Evolutionary conservation across 2,888 invertebrate genomes (phyloP).

Genomic region (Bombylius major): DNA sequence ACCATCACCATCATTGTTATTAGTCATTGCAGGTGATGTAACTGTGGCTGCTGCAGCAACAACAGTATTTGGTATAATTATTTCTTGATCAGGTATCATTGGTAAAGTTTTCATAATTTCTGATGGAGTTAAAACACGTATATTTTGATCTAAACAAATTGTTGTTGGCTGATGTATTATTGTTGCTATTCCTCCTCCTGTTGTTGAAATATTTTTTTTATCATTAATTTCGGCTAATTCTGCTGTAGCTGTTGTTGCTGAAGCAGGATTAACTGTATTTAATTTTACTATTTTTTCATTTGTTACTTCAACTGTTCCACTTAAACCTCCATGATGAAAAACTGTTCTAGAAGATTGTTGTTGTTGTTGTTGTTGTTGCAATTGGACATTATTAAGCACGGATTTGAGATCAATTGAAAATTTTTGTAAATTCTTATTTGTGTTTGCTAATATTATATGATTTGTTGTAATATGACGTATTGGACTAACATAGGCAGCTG

Average conservation of each 20-base stretch:
- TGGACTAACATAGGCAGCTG: neutral
- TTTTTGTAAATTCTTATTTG: neutral
- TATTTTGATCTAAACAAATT: slow-evolving; percentile 53
- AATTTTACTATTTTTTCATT: neutral
- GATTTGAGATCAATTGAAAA: neutral
- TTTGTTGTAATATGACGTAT: slow-evolving; percentile 3
- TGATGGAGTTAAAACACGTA: slow-evolving; percentile 76
- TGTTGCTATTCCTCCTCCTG: neutral
- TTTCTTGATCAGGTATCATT: slow-evolving; percentile 41
- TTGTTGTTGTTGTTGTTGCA: slow-evolving; percentile 1
- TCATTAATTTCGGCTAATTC: too few relatives aligned
- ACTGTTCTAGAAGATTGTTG: neutral
- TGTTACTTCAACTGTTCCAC: neutral
- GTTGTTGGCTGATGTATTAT: neutral
- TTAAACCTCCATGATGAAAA: neutral
- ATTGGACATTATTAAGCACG: neutral
- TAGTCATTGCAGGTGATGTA: slow-evolving; percentile 4
- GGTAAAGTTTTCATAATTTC: slow-evolving; percentile 86
- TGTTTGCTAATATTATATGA: slow-evolving; percentile 6
- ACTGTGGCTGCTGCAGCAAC: slow-evolving; percentile 5
- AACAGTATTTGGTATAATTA: slow-evolving; percentile 6
- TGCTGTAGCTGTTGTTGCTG: too few relatives aligned
- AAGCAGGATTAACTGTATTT: neutral
- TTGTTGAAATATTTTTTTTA: neutral
- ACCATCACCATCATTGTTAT: neutral